These are phyloP conservation scores for Nothocercus nigrocapillus DNA, from an alignment of 2,113 vertebrate genomes.

Conservation along the genomic window DNA sequence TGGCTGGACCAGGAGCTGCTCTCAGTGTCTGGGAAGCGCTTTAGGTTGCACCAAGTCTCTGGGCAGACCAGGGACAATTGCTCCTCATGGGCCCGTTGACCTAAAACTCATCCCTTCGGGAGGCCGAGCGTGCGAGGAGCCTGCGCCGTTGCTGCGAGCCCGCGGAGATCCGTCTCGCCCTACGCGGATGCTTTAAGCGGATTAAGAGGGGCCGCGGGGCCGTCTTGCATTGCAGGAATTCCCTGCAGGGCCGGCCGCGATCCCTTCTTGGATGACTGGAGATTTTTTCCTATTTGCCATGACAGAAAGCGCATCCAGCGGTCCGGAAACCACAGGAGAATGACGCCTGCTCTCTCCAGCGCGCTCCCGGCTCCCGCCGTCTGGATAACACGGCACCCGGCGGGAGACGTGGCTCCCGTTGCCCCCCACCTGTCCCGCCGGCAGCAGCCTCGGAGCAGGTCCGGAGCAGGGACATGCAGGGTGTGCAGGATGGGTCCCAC, in stretches of 20 bases:
- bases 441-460: not conserved
- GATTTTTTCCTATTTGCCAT: constrained; percentile 4
- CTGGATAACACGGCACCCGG: not conserved
- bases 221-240: constrained; percentile 25
- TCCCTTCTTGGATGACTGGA: constrained; percentile 44
- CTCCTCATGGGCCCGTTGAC: not conserved
- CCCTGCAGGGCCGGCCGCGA: constrained; percentile 17
- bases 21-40: not conserved
- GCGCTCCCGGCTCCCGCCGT: not conserved
- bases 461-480: not conserved
- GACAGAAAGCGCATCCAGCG: not conserved
- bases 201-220: constrained; percentile 6
- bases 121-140: not conserved
- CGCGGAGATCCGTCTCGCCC: not conserved
- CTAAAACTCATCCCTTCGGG: constrained; percentile 20
- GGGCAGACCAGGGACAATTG: not conserved
- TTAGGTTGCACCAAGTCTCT: not conserved
- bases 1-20: accelerated
- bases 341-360: not conserved
- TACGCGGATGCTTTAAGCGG: not conserved
- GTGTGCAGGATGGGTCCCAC: accelerated
- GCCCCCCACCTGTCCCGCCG: not conserved
- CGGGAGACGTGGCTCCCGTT: not conserved
- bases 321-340: constrained; percentile 1
- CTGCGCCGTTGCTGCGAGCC: accelerated